A percentile compares a stretch with the other conserved stretches of the same genome.
phyloP scores from a whole-genome alignment of 2,888 invertebrate genomes.

The Watsonalla binaria region DNA sequence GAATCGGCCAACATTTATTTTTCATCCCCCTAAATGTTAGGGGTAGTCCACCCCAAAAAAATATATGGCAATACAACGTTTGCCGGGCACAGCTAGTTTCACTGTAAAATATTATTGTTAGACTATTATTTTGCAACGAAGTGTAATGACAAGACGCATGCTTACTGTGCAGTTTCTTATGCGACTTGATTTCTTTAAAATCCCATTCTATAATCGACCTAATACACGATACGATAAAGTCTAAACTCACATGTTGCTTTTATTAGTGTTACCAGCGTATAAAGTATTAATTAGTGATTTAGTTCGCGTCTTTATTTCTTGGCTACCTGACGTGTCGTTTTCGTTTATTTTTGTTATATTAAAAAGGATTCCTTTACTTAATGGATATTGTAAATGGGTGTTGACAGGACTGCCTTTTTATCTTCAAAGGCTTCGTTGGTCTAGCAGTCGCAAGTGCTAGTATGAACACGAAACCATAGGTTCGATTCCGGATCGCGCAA shows the following conservation, averaged over 20 bases:
- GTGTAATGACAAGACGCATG: conserved; percentile 10
- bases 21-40: too few relatives aligned
- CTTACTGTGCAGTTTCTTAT: conserved; percentile 22
- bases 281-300: conserved; percentile 47
- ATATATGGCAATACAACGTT: too few relatives aligned
- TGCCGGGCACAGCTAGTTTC: too few relatives aligned
- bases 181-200: conserved; percentile 5
- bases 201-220: neutral
- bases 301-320: conserved; percentile 32
- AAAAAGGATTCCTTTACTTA: conserved; percentile 19
- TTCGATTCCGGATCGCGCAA: too few relatives aligned
- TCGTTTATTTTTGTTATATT: conserved; percentile 25
- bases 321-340: conserved; percentile 40
- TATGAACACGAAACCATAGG: too few relatives aligned
- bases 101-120: neutral
- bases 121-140: conserved; percentile 5
- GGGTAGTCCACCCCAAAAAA: too few relatives aligned
- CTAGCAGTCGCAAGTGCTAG: too few relatives aligned
- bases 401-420: conserved; percentile 18
- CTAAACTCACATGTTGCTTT: neutral
- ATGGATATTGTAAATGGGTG: conserved; percentile 25
- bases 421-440: neutral
- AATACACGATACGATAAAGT: neutral
- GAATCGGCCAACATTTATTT: too few relatives aligned
- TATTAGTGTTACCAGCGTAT: conserved; percentile 11